Evolutionary conservation across 1,140 invertebrate genomes (phyloP).

Genomic region (Magallana ariakensis): DNA sequence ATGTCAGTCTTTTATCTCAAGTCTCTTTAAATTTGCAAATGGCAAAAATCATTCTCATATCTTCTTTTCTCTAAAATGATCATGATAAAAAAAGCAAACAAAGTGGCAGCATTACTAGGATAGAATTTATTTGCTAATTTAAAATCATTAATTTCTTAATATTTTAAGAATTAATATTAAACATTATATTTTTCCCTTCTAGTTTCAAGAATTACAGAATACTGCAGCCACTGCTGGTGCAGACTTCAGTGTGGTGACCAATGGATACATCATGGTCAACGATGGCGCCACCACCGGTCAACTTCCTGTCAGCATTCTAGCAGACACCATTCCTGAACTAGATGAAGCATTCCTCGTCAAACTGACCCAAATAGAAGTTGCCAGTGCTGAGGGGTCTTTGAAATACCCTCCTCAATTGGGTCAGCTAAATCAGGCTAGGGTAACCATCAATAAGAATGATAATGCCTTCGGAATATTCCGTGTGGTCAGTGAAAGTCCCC

Average conservation of each 20-base stretch:
- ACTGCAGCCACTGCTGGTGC: conserved; percentile 64
- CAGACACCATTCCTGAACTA: conserved; percentile 75
- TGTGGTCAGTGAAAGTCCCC: conserved; percentile 69
- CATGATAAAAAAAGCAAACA: no score
- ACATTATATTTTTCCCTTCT: no score
- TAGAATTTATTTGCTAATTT: no score
- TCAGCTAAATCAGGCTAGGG: conserved; percentile 54
- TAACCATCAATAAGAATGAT: conserved; percentile 74
- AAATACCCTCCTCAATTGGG: conserved; percentile 72
- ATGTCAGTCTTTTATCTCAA: no score
- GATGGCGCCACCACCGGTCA: conserved; percentile 65
- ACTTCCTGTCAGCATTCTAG: conserved; percentile 68
- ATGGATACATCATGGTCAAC: conserved; percentile 65
- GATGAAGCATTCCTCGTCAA: conserved; percentile 73
- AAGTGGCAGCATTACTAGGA: no score
- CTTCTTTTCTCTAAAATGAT: no score
- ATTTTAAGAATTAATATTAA: no score
- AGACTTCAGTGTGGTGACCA: conserved; percentile 70
- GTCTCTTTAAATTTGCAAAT: no score
- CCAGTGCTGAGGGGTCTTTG: conserved; percentile 56
- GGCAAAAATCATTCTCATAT: no score
- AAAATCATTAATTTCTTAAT: no score
- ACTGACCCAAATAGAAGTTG: conserved; percentile 70
- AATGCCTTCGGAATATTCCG: conserved; percentile 75
- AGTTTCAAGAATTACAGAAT: conserved; percentile 58